These are phyloP conservation scores for Steinernema khuongi DNA, from an alignment of 1,140 invertebrate genomes.

Conservation along the genomic window DNA sequence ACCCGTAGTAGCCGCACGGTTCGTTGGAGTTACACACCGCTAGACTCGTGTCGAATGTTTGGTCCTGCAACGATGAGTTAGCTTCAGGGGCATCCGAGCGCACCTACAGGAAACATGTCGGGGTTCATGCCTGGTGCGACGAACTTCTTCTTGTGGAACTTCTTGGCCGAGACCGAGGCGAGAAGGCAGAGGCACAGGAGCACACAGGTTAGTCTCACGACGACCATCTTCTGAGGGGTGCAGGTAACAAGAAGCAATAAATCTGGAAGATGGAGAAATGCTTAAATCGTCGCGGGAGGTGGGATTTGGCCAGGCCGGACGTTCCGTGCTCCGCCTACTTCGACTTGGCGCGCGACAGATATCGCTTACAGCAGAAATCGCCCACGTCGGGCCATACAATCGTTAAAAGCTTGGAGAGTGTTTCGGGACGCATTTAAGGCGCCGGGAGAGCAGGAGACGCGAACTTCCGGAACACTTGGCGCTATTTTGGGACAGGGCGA, in stretches of 20 bases:
- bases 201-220: background rate
- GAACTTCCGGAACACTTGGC: no score
- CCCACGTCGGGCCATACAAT: no score
- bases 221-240: background rate
- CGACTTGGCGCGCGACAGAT: no score
- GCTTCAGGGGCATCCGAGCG: background rate
- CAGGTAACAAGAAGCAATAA: background rate
- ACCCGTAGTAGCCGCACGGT: slow-evolving; percentile 3
- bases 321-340: background rate
- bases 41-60: background rate
- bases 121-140: background rate
- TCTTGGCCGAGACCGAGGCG: background rate
- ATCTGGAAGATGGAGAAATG: background rate
- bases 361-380: no score
- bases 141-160: background rate
- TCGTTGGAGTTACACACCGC: background rate
- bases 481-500: no score
- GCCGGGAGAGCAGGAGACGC: no score
- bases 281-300: background rate
- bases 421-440: no score
- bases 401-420: no score
- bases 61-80: background rate
- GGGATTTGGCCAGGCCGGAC: background rate
- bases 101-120: slow-evolving; percentile 5
- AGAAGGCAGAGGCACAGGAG: background rate